Evolutionary conservation across 2,888 invertebrate genomes (phyloP).

Genomic region (Branchellion lobata): DNA sequence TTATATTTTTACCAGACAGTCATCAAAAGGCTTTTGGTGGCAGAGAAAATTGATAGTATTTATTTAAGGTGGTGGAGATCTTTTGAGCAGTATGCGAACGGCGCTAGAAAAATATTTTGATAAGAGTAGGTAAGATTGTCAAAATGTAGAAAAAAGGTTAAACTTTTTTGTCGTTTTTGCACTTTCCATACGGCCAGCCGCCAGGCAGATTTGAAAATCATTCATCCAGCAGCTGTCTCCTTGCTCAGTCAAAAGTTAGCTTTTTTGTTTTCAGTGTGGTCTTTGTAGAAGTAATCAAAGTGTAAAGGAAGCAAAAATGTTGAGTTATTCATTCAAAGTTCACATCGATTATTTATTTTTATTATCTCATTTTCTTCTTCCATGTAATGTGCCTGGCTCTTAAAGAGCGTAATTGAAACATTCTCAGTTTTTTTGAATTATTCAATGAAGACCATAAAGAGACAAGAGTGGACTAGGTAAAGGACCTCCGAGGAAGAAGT

Average conservation of each 20-base stretch:
- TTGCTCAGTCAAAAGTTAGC: conserved; percentile 49
- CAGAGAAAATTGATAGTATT: conserved; percentile 52
- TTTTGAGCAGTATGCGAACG: no score
- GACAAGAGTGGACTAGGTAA: not conserved
- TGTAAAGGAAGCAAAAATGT: no score
- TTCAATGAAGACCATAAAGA: not conserved
- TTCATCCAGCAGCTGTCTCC: conserved; percentile 53
- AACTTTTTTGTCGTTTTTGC: conserved; percentile 37
- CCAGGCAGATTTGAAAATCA: conserved; percentile 44
- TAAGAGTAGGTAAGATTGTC: no score
- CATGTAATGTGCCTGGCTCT: no score
- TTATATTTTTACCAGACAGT: conserved; percentile 50
- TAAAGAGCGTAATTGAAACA: no score
- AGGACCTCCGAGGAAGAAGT: conserved; percentile 51
- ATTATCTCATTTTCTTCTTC: no score
- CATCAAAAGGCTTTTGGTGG: conserved; percentile 50
- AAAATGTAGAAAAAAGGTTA: conserved; percentile 51
- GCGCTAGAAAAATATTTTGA: no score
- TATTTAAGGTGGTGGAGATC: no score
- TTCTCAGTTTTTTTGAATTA: no score
- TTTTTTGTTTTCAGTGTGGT: not conserved
- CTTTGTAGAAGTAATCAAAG: not conserved
- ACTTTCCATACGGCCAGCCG: conserved; percentile 51
- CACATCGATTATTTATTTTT: no score
- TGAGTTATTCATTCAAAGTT: no score